A percentile compares a stretch with the other conserved stretches of the same genome.
These are phyloP conservation scores for Brachionus manjavacas DNA, from an alignment of 1,140 invertebrate species.

Conservation along the genomic window DNA sequence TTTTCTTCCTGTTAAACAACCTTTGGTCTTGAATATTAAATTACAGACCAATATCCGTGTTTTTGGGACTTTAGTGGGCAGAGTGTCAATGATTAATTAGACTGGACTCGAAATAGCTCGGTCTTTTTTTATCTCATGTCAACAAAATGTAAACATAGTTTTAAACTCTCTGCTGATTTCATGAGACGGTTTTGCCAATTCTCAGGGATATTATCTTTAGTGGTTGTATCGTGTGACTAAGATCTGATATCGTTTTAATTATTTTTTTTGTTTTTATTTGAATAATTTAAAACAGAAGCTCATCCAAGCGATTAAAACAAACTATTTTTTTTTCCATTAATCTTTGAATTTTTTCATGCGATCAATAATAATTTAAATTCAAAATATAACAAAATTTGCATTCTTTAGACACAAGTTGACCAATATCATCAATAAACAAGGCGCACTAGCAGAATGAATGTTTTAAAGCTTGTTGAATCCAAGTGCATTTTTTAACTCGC, in stretches of 20 bases:
- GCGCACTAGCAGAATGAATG: not conserved
- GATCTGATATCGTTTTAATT: constrained; percentile 19
- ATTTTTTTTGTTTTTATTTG: not conserved
- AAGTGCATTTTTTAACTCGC: not conserved
- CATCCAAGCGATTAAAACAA: constrained; percentile 19
- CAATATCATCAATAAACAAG: not conserved
- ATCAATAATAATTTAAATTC: not conserved
- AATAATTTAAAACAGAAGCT: not conserved
- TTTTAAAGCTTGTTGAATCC: not conserved
- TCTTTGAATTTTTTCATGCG: not conserved
- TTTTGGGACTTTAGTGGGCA: not conserved
- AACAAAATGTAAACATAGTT: not conserved
- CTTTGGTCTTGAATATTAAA: not conserved
- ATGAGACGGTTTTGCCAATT: not conserved
- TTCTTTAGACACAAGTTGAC: not conserved
- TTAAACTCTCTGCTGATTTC: not conserved
- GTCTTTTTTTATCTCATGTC: constrained; percentile 1
- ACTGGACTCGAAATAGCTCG: not conserved
- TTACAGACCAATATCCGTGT: not conserved
- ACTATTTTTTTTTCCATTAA: not conserved
- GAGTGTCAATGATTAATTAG: not conserved
- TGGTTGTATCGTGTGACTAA: constrained; percentile 8
- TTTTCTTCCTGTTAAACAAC: not conserved
- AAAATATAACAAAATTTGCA: not conserved
- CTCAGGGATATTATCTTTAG: not conserved